Base-by-base conservation (phyloP, 2,113 vertebrate genomes). In the Romanogobio albipinnatus region DNA sequence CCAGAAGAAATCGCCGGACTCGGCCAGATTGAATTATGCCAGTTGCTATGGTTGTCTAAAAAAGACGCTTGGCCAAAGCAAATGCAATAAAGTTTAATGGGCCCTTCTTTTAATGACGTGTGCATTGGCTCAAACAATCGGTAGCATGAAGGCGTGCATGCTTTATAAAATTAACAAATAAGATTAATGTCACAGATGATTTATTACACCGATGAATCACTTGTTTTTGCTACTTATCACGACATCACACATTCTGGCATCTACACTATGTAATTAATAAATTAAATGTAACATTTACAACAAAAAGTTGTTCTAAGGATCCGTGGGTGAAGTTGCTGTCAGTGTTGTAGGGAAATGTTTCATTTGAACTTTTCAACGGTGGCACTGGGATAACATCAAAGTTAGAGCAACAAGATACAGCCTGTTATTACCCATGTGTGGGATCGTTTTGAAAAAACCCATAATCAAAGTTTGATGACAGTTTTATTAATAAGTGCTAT, bases 21-120 rank as follows among this genome's bases (percentile, higher is more conserved):
- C 11, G 51, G 75, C 78, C 87, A 79, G 70, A 24, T 59, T 66
- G 68, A 24, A 3, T 53, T 61, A 13, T 47, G 29, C 68, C 71
- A 64, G 51, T 77, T 43, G 49, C 59, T 43, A 47, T 77, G 49
- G 51, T 73, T 36, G 0, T 36, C 66, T 82, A 14, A 76, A 71
- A 53, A 24, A 71, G 19, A 71, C 7, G 19, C 22, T 71, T 26
- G 19, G 74, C 62, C 82, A 81, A 88, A 88, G 82, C 33, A 74
- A 86, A 88, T 56, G 73, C 19, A 81, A 70, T 84, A 17, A 49
- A 45, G 76, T 74, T 84, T 58, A 84, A 86, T 84, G 45, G 68
- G 39, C 61, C 33, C 26, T 62, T 49, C 26, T 82, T 51, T 74
- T 82, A 56, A 66, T 81, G 29, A 51, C 7, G 70, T 49, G 49